Evolutionary conservation across 2,797 vertebrate species (phyloP).

Genomic region (Bradypodion pumilum): DNA sequence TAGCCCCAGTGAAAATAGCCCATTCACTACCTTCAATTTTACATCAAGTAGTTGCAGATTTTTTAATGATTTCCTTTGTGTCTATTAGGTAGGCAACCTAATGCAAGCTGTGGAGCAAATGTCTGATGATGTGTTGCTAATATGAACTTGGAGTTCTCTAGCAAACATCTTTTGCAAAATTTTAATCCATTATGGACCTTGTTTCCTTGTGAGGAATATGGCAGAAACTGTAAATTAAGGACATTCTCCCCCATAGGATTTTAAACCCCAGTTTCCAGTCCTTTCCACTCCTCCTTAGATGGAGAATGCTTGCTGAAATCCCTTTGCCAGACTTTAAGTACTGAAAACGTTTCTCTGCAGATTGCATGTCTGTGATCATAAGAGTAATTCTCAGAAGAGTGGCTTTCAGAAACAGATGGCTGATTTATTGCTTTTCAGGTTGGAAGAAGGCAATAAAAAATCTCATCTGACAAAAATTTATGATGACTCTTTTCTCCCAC

Average conservation of each 20-base stretch:
- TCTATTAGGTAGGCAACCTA: too few species aligned
- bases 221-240: conserved; percentile 4
- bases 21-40: too few species aligned
- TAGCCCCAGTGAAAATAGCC: too few species aligned
- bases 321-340: conserved; percentile 20
- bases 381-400: conserved; percentile 20
- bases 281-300: not conserved
- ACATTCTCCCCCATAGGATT: not conserved
- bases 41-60: too few species aligned
- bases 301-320: not conserved
- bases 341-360: conserved; percentile 15
- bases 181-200: not conserved
- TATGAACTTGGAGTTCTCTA: not conserved
- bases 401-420: conserved; percentile 17
- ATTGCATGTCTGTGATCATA: conserved; percentile 26
- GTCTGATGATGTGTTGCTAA: not conserved
- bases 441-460: conserved; percentile 34
- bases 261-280: conserved; percentile 29
- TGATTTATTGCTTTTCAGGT: conserved; percentile 40
- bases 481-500: conserved; percentile 21
- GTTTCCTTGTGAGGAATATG: not conserved
- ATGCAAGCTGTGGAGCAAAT: too few species aligned
- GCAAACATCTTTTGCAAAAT: not conserved
- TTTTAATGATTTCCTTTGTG: too few species aligned
- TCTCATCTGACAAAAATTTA: conserved; percentile 38